phyloP scores from a whole-genome alignment of 2,888 invertebrate genomes.

The Tenthredo mesomela region DNA sequence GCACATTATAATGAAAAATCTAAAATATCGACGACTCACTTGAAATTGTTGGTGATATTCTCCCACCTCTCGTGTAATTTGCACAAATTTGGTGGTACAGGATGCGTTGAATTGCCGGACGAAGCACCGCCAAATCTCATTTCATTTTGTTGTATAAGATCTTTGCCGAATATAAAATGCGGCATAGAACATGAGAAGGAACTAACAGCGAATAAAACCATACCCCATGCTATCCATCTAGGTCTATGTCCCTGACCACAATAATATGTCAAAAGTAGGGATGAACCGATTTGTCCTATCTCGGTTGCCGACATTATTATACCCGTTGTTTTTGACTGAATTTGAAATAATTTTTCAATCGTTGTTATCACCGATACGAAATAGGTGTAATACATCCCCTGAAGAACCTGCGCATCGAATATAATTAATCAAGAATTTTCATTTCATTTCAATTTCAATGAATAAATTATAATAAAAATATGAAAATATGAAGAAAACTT shows the following conservation, averaged over 20 bases:
- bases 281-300: constrained; percentile 95
- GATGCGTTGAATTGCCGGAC: constrained; percentile 64
- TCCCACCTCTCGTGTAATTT: constrained; percentile 64
- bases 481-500: constrained; percentile 48
- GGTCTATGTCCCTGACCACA: constrained; percentile 96
- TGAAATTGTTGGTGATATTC: constrained; percentile 64
- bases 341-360: constrained; percentile 94
- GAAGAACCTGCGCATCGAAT: constrained; percentile 71
- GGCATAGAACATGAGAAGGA: constrained; percentile 93
- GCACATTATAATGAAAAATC: too few relatives aligned
- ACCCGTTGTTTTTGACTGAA: constrained; percentile 95
- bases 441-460: too few relatives aligned
- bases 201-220: constrained; percentile 92
- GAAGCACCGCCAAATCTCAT: constrained; percentile 74
- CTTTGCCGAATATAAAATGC: constrained; percentile 91
- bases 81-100: constrained; percentile 73
- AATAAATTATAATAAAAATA: neutral
- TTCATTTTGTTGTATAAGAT: constrained; percentile 82
- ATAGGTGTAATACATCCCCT: constrained; percentile 96
- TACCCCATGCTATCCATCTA: constrained; percentile 95
- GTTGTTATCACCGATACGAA: constrained; percentile 97
- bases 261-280: constrained; percentile 92
- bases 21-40: constrained; percentile 69
- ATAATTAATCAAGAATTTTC: too few relatives aligned
- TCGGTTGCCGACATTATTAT: constrained; percentile 94